A percentile compares a stretch with the other conserved stretches of the same genome.
phyloP scores from a whole-genome alignment of 2,888 invertebrate species.

The Plebejus argus region DNA sequence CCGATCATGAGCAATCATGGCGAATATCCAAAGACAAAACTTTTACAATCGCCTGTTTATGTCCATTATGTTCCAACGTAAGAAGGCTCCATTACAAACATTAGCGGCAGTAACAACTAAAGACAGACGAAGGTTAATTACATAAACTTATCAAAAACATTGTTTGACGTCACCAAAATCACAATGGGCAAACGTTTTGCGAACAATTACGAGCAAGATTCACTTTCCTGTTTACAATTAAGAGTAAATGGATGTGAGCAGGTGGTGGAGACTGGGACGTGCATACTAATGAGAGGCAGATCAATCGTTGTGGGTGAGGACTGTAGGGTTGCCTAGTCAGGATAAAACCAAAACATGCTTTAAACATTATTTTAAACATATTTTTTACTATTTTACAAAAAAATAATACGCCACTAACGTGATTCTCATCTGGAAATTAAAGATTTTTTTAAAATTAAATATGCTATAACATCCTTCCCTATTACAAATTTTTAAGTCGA shows the following conservation, averaged over 20 bases:
- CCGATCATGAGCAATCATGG: too few relatives aligned
- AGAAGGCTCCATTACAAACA: background rate
- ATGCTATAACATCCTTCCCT: too few relatives aligned
- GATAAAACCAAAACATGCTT: background rate
- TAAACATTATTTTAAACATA: too few relatives aligned
- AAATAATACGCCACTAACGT: too few relatives aligned
- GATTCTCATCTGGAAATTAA: too few relatives aligned
- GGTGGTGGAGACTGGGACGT: conserved; percentile 2
- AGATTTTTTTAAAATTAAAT: too few relatives aligned
- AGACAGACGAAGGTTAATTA: background rate
- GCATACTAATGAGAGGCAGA: conserved; percentile 25
- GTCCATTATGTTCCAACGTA: too few relatives aligned
- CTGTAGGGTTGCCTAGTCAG: background rate
- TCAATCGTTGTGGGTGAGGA: background rate
- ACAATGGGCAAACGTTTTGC: background rate
- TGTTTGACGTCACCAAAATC: background rate
- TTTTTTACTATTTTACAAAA: too few relatives aligned
- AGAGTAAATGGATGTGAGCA: background rate
- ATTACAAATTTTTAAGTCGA: too few relatives aligned
- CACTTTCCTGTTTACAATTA: conserved; percentile 27
- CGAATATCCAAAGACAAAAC: too few relatives aligned
- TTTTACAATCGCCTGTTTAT: too few relatives aligned
- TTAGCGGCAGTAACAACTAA: background rate
- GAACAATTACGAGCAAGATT: background rate
- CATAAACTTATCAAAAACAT: background rate